Evolutionary conservation across 2,888 invertebrate genomes (phyloP).

Genomic region (Heliconius cydno): DNA sequence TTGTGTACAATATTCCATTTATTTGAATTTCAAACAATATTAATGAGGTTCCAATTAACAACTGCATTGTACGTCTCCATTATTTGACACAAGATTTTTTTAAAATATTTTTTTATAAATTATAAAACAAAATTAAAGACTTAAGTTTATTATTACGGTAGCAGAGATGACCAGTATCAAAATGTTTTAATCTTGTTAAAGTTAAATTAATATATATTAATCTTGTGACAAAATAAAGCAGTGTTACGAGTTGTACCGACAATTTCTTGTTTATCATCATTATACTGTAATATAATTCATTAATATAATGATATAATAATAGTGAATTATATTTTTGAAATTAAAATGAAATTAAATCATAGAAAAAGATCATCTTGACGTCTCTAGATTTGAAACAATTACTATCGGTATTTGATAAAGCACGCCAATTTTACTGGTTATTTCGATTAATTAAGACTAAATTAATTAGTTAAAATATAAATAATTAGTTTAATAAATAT

Average conservation of each 20-base stretch:
- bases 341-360: not conserved
- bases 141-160: too few relatives aligned
- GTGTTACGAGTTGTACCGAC: conserved; percentile 25
- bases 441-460: not conserved
- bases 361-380: not conserved
- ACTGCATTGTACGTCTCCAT: conserved; percentile 48
- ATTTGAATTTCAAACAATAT: not conserved
- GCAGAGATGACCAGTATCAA: too few relatives aligned
- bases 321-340: not conserved
- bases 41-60: not conserved
- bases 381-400: conserved; percentile 6
- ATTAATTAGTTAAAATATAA: not conserved
- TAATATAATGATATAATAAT: not conserved
- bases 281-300: conserved; percentile 8
- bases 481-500: too few relatives aligned
- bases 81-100: conserved; percentile 31
- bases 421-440: conserved; percentile 37
- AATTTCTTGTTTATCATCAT: conserved; percentile 15
- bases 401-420: conserved; percentile 32
- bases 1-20: not conserved
- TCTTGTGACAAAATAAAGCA: conserved; percentile 33
- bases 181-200: too few relatives aligned
- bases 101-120: not conserved
- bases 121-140: too few relatives aligned
- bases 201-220: conserved; percentile 41